Evolutionary conservation across 1,140 invertebrate genomes (phyloP).

Genomic region (Trinorchestia longiramus): DNA sequence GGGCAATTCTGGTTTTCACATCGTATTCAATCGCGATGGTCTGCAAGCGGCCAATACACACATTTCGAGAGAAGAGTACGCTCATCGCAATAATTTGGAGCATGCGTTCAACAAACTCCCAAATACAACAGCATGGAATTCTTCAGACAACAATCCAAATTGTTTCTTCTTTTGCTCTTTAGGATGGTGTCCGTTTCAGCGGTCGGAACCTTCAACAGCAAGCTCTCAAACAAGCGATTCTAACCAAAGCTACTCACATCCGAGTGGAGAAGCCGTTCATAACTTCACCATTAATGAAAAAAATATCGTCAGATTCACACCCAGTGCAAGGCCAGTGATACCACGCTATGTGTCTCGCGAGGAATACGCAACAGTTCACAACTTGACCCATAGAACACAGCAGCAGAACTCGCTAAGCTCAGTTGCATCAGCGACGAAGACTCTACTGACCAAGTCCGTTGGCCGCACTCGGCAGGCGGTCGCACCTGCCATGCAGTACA

Average conservation of each 20-base stretch:
- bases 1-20: slow-evolving; percentile 22
- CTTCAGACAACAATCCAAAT: background rate
- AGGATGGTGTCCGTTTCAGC: background rate
- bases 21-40: background rate
- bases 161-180: background rate
- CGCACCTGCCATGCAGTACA: background rate
- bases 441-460: background rate
- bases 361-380: background rate
- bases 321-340: background rate
- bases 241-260: background rate
- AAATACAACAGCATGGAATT: background rate
- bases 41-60: background rate
- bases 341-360: background rate
- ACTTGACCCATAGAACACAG: background rate
- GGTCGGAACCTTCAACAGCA: background rate
- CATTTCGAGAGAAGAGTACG: slow-evolving; percentile 12
- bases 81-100: background rate
- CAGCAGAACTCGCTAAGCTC: background rate
- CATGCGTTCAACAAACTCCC: background rate
- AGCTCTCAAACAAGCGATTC: background rate
- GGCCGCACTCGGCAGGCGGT: background rate
- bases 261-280: background rate
- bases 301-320: background rate
- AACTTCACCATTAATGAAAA: background rate
- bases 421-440: background rate